Base-by-base conservation (phyloP, 1,140 invertebrate genomes). In the Bathynomus jamesi region DNA sequence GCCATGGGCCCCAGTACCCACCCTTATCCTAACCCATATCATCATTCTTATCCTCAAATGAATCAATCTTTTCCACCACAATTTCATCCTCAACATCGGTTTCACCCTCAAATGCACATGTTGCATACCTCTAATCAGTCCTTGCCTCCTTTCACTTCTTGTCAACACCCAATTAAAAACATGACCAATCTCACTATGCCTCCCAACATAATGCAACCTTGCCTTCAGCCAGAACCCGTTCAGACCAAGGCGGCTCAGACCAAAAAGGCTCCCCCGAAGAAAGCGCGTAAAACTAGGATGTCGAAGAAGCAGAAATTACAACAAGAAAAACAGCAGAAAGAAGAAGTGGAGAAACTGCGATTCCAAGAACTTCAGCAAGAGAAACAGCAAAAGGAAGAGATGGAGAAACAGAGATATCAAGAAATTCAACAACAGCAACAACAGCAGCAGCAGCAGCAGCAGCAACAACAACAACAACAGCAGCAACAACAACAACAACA, bases 331-430 rank as follows among this genome's bases (percentile, higher is more conserved):
- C 40, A 53, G 21, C 40, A 53, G 21, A 53, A 53, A 53, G 40
- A 53, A 65, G 13, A 46, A 60, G 31, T 62, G 24, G 13, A 30
- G 63, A 65, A 65, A 29, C 53, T 63, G 28, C 30, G 24, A 65
- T 28, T 40, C 31, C 28, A 86, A 80, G 84, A 87, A 84, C 86
- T 69, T 13, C 61, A 70, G 53, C 60, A 72, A 40, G 61, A 72
- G 28, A 46, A 61, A 21, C 31, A 63, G 30, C 32, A 63, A 62
- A 27, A 73, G 40, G 25, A 70, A 62, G 61, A 65, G 27, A 31
- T 40, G 28, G 66, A 74, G 10, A 30, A 63, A n/a, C 28, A 17
- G 28, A 32, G 27, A 30, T 65, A 61, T 30, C 71, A 66, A 64
- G 46, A 72, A 60, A 61, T 72, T 30, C 71, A 74, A 30, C 61